Percentiles rank a stretch among this genome's conserved stretches.
phyloP scores from a whole-genome alignment of 2,797 vertebrate species.

The Margarornis squamiger region DNA sequence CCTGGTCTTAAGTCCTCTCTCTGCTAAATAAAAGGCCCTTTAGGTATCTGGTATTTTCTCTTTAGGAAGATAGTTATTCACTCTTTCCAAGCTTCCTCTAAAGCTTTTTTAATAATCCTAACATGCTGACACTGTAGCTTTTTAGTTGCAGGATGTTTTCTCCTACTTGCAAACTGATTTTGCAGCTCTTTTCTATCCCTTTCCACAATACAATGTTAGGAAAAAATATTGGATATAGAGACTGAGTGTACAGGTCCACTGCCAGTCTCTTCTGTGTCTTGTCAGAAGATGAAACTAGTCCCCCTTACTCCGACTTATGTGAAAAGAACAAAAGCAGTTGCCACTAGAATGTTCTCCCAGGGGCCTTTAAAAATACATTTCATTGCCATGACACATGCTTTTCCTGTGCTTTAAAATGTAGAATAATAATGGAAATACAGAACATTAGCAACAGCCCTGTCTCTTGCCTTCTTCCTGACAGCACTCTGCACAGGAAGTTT shows the following conservation, averaged over 20 bases:
- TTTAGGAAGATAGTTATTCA: background rate
- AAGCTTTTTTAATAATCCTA: constrained; percentile 14
- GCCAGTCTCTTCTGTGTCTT: background rate
- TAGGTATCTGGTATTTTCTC: background rate
- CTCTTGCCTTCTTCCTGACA: background rate
- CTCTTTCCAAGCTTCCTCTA: background rate
- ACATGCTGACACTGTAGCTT: background rate
- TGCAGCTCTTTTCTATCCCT: background rate
- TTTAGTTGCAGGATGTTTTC: background rate
- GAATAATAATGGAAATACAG: background rate
- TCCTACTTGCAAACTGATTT: background rate
- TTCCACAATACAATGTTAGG: background rate
- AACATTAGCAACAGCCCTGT: background rate
- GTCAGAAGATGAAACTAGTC: background rate
- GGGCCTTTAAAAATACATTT: background rate
- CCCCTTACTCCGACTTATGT: background rate
- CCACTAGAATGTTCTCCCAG: background rate
- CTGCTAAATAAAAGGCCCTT: background rate
- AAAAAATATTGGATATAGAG: background rate
- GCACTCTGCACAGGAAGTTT: background rate
- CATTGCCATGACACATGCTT: background rate
- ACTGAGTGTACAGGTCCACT: background rate
- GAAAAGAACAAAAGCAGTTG: background rate
- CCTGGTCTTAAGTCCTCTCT: background rate
- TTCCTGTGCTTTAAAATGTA: background rate